These are phyloP conservation scores for Recurvirostra avosetta DNA, from an alignment of 2,113 vertebrate genomes.

Conservation along the genomic window DNA sequence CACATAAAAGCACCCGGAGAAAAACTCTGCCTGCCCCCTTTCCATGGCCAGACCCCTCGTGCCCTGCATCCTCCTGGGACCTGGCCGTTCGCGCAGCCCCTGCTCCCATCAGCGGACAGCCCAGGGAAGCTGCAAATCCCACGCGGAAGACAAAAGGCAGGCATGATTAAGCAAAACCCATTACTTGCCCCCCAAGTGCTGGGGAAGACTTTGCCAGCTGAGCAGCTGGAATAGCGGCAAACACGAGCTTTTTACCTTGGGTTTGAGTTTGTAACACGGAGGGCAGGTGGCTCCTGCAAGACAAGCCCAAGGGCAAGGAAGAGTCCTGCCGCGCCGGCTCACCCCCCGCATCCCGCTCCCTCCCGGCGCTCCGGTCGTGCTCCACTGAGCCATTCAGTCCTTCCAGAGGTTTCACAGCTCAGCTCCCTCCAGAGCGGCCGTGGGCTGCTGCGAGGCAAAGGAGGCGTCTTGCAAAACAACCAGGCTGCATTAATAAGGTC, in stretches of 20 bases:
- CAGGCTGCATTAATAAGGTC: background rate
- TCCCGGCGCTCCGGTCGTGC: accelerated
- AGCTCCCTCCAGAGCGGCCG: background rate
- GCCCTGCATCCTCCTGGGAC: background rate
- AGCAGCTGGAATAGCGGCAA: background rate
- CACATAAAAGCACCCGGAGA: accelerated
- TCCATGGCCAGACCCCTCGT: background rate
- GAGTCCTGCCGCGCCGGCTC: accelerated
- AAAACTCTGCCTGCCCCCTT: background rate
- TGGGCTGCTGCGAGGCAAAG: background rate
- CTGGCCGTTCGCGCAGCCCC: background rate
- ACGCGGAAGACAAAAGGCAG: background rate
- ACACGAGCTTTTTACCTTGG: background rate
- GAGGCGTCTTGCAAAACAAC: background rate
- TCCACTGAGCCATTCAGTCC: background rate
- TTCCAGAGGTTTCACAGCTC: background rate
- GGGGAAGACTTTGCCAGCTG: background rate
- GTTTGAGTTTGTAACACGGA: background rate
- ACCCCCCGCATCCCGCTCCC: background rate
- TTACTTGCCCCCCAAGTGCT: accelerated
- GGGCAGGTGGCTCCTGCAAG: background rate
- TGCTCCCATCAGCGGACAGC: accelerated
- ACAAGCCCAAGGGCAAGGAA: background rate
- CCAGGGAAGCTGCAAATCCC: background rate
- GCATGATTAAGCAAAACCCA: background rate